These are phyloP conservation scores for Arizona elegans DNA, from an alignment of 2,113 vertebrate species.

Conservation along the genomic window DNA sequence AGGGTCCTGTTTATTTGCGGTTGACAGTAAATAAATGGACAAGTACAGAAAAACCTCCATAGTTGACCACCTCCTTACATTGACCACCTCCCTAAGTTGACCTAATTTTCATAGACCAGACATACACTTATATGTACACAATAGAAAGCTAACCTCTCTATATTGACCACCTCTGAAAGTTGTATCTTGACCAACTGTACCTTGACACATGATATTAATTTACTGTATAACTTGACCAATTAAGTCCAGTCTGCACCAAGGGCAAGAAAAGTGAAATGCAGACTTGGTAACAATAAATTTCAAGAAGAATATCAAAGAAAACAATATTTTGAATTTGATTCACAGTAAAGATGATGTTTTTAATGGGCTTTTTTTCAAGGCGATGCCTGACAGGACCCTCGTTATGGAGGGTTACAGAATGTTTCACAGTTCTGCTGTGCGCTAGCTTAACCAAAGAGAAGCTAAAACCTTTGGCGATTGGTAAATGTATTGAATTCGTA, in stretches of 20 bases:
- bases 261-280: not conserved
- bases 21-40: not conserved
- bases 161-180: not conserved
- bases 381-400: not conserved
- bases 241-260: not conserved
- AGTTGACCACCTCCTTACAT: not conserved
- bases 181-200: not conserved
- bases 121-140: not conserved
- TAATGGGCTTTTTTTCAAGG: not conserved
- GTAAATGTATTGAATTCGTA: not conserved
- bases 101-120: not conserved
- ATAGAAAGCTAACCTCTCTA: not conserved
- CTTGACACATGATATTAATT: not conserved
- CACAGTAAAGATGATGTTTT: not conserved
- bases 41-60: not conserved
- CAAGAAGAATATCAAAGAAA: not conserved
- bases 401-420: not conserved
- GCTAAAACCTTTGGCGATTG: not conserved
- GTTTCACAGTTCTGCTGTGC: not conserved
- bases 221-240: not conserved
- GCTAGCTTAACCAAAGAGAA: not conserved
- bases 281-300: not conserved
- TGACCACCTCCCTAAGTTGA: not conserved
- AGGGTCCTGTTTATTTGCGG: not conserved
- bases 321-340: not conserved